Evolutionary conservation across 2,888 invertebrate genomes (phyloP), one percentile per base, ranked within the genome.

Genomic region (Nipponacmea schrenckii): DNA sequence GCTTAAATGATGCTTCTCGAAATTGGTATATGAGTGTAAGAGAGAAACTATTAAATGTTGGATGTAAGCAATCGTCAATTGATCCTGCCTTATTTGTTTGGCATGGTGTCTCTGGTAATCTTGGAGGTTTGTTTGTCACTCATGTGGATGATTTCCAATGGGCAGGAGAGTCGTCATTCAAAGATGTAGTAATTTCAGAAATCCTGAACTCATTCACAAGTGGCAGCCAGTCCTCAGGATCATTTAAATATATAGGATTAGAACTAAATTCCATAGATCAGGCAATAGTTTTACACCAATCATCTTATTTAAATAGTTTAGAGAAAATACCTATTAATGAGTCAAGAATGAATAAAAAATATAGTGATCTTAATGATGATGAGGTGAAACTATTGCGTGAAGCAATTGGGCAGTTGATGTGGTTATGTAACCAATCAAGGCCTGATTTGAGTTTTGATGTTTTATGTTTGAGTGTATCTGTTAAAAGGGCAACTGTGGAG

Each of bases 91-190:
- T 77, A 45, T 79, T 79, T 64, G 73, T 65, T 44, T 72, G 72
- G 73, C 66, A 71, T 50, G 27, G 70, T 12, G 26, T 64, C 12
- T 45, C 27, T 7, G 45, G n/a, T n/a, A 46, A 46, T 17, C 46
- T 75, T 26, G 62, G 69, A 66, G 77, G 76, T 45, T 62, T 77
- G 7, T 67, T 77, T 39, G 27, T 72, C 14, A 65, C 68, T 64
- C 78, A 78, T 74, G 73, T 78, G 3, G 76, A 78, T 68, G 75
- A 79, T 50, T 76, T 75, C 65, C 50, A 76, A 0, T 74, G 74
- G 74, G 72, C 68, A 44, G 76, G 77, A 20, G 48, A 44, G 48
- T 48, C n/a, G 20, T 20, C 48, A 10, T 77, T 77, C 63, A 66
- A 74, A 45, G 14, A 70, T 17, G 67, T 50, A 3, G 74, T 77